Base-by-base conservation (phyloP, 2,113 vertebrate genomes). In the Circaetus gallicus region DNA sequence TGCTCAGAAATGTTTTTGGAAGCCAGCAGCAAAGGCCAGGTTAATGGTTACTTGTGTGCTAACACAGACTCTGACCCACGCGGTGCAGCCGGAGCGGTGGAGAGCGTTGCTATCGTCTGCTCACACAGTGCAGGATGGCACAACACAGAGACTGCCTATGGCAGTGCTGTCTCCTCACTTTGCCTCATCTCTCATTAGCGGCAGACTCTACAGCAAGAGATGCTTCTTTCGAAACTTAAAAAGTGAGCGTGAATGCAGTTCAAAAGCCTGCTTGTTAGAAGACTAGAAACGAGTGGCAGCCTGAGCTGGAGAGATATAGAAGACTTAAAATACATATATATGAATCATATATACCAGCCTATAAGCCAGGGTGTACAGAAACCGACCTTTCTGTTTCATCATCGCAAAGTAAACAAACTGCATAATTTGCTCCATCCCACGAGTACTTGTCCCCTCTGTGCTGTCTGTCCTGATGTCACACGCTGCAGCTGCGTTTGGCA, bases 31-130 rank as follows among this genome's bases (percentile, higher is more conserved):
- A 84, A 92, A 88, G 90, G 82, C 82, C 81, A 49, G 95, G 95
- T 98, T 97, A 97, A 97, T 97, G 94, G 97, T 98, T 97, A 96
- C 81, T 80, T 19, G 45, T 96, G 79, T 82, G 91, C 91, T 96
- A 96, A 97, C 96, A 95, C 62, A 94, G 93, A 97, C 97, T 94
- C 97, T 97, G 97, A 97, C 96, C 97, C 83, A 86, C 0, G 8
- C 21, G 3, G 32, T 47, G 83, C 93, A 77, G 80, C 82, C 87
- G 24, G 77, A 14, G 50, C 1, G 0, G 24, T 28, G 59, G 52
- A 73, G 58, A 80, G 67, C 3, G 1, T 34, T 40, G 36, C 94
- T 81, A 11, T 89, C 85, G 8, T 84, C 71, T 49, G 74, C 88
- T 88, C 61, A 40, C 52, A 20, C 49, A 62, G 90, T 1, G 28